These are phyloP conservation scores for Noctua janthina DNA, from an alignment of 2,888 invertebrate genomes.

Conservation along the genomic window DNA sequence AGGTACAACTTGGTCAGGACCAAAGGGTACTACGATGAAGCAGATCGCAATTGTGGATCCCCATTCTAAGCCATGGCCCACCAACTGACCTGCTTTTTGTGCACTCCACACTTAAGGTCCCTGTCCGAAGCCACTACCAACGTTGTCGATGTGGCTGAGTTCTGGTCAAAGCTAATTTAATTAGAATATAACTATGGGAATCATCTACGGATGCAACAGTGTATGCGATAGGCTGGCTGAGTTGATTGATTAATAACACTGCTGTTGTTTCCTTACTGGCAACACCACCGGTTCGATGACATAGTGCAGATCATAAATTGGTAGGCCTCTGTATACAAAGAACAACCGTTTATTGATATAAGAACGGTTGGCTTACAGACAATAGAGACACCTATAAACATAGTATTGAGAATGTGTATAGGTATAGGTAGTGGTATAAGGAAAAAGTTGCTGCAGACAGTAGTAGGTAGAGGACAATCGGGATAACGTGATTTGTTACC, in stretches of 20 bases:
- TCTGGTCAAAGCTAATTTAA: too few relatives aligned
- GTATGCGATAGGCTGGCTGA: background rate
- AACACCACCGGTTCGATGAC: conserved; percentile 4
- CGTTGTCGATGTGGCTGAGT: too few relatives aligned
- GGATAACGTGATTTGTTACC: background rate
- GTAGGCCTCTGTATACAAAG: conserved; percentile 32
- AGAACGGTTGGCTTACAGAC: background rate
- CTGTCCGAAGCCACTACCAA: too few relatives aligned
- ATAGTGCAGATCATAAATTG: conserved; percentile 2
- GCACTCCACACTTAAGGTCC: background rate
- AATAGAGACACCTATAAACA: conserved; percentile 30
- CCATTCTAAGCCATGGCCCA: too few relatives aligned
- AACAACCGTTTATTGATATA: conserved; percentile 25
- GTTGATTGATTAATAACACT: background rate
- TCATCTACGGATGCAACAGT: background rate
- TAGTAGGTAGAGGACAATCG: background rate
- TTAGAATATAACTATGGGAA: too few relatives aligned
- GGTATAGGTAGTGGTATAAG: background rate
- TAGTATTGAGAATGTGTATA: conserved; percentile 8
- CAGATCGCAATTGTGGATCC: background rate
- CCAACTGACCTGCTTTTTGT: too few relatives aligned
- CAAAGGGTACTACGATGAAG: background rate
- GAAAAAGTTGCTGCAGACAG: conserved; percentile 25
- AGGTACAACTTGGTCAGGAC: background rate
- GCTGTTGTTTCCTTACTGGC: background rate